Base-by-base conservation (phyloP, 2,113 vertebrate species). In the Sinocyclocheilus grahami region DNA sequence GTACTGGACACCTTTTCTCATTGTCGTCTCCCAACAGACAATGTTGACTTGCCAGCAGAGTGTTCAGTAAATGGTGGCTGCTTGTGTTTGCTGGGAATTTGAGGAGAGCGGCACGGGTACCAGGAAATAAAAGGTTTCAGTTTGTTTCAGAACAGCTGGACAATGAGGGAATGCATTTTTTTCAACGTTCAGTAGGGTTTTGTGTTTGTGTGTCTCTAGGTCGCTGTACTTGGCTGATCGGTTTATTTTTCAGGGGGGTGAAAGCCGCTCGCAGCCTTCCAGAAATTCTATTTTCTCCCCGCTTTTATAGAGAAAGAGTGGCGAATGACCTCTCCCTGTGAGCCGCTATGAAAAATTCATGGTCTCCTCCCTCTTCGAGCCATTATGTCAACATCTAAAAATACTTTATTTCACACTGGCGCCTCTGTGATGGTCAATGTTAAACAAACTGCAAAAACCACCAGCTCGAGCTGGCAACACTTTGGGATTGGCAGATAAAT, bases 321-420 rank as follows among this genome's bases (percentile, higher is more conserved):
- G 86, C 79, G 58, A 86, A 87, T 89, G 87, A 85, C 87, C 90
- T 89, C 88, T 77, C 74, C 67, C 75, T 80, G 74, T 82, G 84
- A 87, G 87, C 75, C 86, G 53, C 77, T 24, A 89, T 91, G 84
- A 91, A 91, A 89, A 82, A 89, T 91, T 88, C 74, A 91, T 89
- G 74, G 30, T 79, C 85, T 82, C 82, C 87, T 88, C 84, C 88
- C 79, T 55, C 86, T 77, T 69, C 77, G 27, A 86, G 86, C 84
- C 90, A 83, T 91, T 88, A 89, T 88, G 86, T 86, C 86, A 83
- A 82, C 67, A 53, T 83, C 75, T 86, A 77, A 89, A 85, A 86
- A 86, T 86, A 89, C 85, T 84, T 84, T 76, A 60, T 74, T 79
- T 86, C 77, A 81, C 76, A 65, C 74, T 80, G 83, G 58, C 62